Evolutionary conservation across 2,888 invertebrate species (phyloP), one percentile per base, ranked within the genome.

Genomic region (Aradus depressus): DNA sequence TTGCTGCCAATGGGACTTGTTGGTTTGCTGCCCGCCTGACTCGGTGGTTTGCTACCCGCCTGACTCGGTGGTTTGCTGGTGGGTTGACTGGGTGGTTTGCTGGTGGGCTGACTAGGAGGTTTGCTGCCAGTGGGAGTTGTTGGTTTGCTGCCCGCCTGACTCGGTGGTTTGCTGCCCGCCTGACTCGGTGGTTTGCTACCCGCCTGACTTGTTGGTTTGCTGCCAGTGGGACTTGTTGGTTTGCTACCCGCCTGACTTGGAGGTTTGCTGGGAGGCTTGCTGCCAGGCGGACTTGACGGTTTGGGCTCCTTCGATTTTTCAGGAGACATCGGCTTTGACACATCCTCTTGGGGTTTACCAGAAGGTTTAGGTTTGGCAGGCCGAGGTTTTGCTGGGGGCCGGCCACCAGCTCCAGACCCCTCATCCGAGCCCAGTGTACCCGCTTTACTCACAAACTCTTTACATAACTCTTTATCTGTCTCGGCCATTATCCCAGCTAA

Each of bases 401-500:
- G n/a, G n/a, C 16, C n/a, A 12, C 2, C 21, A 2, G 19, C 43
- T 21, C 32, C 1, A 1, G 12, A 25, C 16, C 18, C 4, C 12
- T 19, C 22, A 22, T 8, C 6, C 2, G n/a, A 19, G 10, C 4
- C 32, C 35, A 8, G 12, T 16, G 4, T 35, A 22, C 3, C 16
- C 22, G 14, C 12, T 19, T 19, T 3, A 2, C 6, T 19, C 12
- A n/a, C n/a, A 26, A 28, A 19, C 23, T 39, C 50, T 32, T 44
- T 18, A 21, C 43, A 25, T 6, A 34, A 19, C 28, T 41, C 22
- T 16, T 39, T 14, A 10, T 55, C 55, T 16, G 53, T 49, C 19
- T 59, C 57, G 21, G 49, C 52, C 21, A 57, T 39, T 8, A 51
- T 32, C 2, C 38, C 49, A 8, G 52, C 55, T 44, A 59, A 39